Evolutionary conservation across 2,888 invertebrate species (phyloP).

Genomic region (Xanthostigma xanthostigma): DNA sequence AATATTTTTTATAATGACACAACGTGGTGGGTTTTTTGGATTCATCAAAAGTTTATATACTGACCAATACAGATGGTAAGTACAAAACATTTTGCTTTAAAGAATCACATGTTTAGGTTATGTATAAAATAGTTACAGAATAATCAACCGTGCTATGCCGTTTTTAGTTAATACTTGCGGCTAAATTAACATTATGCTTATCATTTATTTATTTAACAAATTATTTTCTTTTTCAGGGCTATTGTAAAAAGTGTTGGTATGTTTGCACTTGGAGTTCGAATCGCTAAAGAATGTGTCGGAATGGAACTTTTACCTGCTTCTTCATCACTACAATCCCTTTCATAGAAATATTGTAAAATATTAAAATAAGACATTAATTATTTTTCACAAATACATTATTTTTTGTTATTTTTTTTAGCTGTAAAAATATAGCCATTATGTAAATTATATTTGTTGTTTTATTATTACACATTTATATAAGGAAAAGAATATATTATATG

Average conservation of each 20-base stretch:
- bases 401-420: slow-evolving; percentile 1
- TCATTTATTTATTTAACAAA: background rate
- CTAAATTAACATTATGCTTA: background rate
- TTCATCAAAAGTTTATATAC: slow-evolving; percentile 51
- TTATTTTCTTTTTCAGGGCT: slow-evolving; percentile 43
- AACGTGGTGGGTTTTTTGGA: slow-evolving; percentile 35
- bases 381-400: background rate
- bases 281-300: slow-evolving; percentile 65
- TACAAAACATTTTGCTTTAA: slow-evolving; percentile 15
- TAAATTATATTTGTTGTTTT: background rate
- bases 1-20: slow-evolving; percentile 35
- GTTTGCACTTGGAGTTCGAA: slow-evolving; percentile 59
- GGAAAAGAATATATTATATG: background rate
- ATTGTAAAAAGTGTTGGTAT: slow-evolving; percentile 66
- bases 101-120: slow-evolving; percentile 8
- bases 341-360: background rate
- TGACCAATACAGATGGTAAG: slow-evolving; percentile 67
- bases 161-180: background rate
- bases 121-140: too few relatives aligned
- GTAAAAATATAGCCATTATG: background rate
- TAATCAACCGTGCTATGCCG: background rate
- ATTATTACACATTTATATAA: background rate
- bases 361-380: background rate
- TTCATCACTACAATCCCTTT: background rate
- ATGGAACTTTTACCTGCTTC: slow-evolving; percentile 56